Conservation (phyloP, 1,140 invertebrate genomes). For the Lanistes nyassanus region DNA sequence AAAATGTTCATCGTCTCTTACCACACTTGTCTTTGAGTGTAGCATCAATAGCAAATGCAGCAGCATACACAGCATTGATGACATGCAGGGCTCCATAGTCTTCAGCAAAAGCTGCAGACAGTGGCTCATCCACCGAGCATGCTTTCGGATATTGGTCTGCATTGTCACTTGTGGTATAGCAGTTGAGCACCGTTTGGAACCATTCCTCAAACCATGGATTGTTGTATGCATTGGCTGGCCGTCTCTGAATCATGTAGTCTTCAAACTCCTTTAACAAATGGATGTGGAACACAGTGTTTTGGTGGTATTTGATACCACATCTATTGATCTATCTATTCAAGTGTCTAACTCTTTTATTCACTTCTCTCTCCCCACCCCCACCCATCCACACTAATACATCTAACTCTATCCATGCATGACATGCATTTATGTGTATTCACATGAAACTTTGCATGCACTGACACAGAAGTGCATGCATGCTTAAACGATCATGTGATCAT, state of each 20-base stretch:
- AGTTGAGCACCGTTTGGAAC: constrained; percentile 57
- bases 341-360: too few relatives aligned
- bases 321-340: not conserved
- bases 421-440: not conserved
- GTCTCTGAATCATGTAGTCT: constrained; percentile 49
- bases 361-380: too few relatives aligned
- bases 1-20: constrained; percentile 2
- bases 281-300: too few relatives aligned
- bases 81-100: constrained; percentile 55
- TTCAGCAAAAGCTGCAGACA: constrained; percentile 14
- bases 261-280: constrained; percentile 42
- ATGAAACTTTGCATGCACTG: too few relatives aligned
- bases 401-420: not conserved
- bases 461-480: too few relatives aligned
- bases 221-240: constrained; percentile 51
- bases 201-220: constrained; percentile 64
- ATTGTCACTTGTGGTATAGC: constrained; percentile 48
- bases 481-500: too few relatives aligned
- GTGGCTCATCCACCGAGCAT: constrained; percentile 35
- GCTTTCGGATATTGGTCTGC: constrained; percentile 34
- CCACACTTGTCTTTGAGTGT: constrained; percentile 54
- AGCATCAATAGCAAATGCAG: constrained; percentile 53
- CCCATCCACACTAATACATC: not conserved
- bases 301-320: too few relatives aligned
- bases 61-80: constrained; percentile 58